Base-by-base conservation (phyloP, 2,113 vertebrate species). In the Monopterus albus region DNA sequence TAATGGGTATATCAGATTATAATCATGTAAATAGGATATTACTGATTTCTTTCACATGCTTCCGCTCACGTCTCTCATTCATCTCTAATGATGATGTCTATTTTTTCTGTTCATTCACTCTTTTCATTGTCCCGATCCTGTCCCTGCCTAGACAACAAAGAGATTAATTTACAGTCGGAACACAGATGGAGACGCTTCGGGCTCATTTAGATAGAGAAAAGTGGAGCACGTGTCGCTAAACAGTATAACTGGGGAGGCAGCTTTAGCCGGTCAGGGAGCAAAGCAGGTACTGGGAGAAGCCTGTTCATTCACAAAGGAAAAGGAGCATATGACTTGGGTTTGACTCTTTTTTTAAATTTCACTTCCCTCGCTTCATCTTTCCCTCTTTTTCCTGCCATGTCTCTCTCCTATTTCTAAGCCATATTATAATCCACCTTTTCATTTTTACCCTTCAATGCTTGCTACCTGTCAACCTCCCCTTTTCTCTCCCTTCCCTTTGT, bases 161-260 rank as follows among this genome's bases (percentile, higher is more conserved):
- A 83, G 80, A 80, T 76, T 64, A 75, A 87, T 86, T 87, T 86
- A 81, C 87, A 68, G 86, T 72, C 33, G 13, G 17, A 74, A 67
- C 65, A 20, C 64, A 84, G 67, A 68, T 69, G 64, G 78, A 83
- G 71, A 77, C 57, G 52, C 81, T 61, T 80, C 56, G 69, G 72
- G 76, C 78, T 80, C 82, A 81, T 66, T 84, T 75, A 69, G 79
- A 81, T 14, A 21, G 79, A 25, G 46, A 78, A 72, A 74, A 67
- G 62, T 73, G 71, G 60, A 82, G 74, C 85, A 84, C 72, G 75
- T 85, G 85, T 74, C 76, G 1, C 77, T 43, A 1, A 67, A 50
- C 62, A 73, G 58, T 73, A 76, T 62, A 86, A 88, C 77, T 49
- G 71, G 79, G 87, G 81, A 87, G 78, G 81, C 66, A 51, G 74